These are phyloP conservation scores for Lepidurus packardi DNA, from an alignment of 1,140 invertebrate genomes.

Conservation along the genomic window DNA sequence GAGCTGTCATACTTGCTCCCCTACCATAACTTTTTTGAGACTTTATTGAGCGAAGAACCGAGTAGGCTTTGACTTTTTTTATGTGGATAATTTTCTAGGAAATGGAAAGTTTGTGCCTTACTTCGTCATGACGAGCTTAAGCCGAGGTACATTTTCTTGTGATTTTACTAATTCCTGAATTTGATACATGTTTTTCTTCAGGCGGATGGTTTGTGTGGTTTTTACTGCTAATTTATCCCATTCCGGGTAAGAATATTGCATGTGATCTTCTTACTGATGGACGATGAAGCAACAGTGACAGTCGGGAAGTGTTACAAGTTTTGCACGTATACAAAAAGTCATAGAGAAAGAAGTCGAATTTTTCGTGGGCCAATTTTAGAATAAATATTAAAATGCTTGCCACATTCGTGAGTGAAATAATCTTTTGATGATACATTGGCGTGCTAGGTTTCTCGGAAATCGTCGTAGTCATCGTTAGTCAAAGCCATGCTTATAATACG, in stretches of 20 bases:
- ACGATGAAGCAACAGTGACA: neutral
- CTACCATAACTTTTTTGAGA: neutral
- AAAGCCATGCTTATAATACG: neutral
- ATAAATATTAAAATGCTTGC: neutral
- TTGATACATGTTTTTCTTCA: neutral
- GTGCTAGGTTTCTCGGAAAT: neutral
- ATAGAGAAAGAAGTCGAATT: too few species aligned
- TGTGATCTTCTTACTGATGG: neutral
- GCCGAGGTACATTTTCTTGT: neutral
- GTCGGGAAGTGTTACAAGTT: too few species aligned
- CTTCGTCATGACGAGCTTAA: neutral
- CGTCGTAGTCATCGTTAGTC: slow-evolving; percentile 9
- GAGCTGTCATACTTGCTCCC: neutral
- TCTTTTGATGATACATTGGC: neutral
- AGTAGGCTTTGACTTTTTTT: neutral
- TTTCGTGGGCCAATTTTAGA: neutral
- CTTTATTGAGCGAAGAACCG: neutral
- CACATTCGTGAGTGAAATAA: neutral
- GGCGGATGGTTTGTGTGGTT: neutral
- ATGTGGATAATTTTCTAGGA: neutral
- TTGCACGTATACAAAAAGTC: too few species aligned
- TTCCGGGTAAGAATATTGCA: neutral
- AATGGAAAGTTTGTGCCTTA: slow-evolving; percentile 15
- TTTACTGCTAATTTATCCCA: neutral
- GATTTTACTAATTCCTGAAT: neutral